These are phyloP conservation scores for Panzeria rudis DNA, from an alignment of 2,888 invertebrate genomes.

Conservation along the genomic window DNA sequence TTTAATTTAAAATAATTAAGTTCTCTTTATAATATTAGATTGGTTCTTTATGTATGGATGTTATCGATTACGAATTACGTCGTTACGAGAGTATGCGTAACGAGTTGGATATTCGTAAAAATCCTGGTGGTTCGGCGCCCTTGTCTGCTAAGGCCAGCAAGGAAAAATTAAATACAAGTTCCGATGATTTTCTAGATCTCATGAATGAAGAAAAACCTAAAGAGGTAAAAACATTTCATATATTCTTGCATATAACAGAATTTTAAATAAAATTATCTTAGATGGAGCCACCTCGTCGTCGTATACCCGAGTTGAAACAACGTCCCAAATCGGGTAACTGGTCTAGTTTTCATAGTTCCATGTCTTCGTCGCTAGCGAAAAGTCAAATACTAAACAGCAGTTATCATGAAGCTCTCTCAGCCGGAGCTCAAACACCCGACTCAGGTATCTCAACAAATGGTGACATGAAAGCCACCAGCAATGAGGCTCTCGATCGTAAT, in stretches of 20 bases:
- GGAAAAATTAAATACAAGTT: conserved; percentile 81
- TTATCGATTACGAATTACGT: conserved; percentile 96
- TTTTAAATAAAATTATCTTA: conserved; percentile 57
- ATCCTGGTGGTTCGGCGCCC: conserved; percentile 78
- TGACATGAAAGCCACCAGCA: conserved; percentile 80
- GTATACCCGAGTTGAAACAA: conserved; percentile 89
- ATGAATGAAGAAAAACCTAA: conserved; percentile 84
- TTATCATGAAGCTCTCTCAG: conserved; percentile 87
- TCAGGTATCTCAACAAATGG: conserved; percentile 74
- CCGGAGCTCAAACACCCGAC: conserved; percentile 80
- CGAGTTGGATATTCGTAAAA: conserved; percentile 86
- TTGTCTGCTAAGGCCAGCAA: conserved; percentile 81
- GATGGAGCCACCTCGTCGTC: conserved; percentile 87
- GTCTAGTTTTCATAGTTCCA: conserved; percentile 84
- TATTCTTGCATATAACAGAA: neutral
- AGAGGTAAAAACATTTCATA: conserved; percentile 77
- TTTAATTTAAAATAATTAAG: neutral
- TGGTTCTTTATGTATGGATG: conserved; percentile 98
- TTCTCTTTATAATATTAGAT: conserved; percentile 85
- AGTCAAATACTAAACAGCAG: conserved; percentile 87
- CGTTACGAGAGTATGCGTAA: conserved; percentile 97
- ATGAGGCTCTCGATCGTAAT: conserved; percentile 80
- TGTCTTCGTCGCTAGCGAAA: conserved; percentile 85
- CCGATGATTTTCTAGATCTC: conserved; percentile 83
- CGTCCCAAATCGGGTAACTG: conserved; percentile 91